Conservation (phyloP, 2,113 vertebrate genomes). For the Anolis carolinensis region DNA sequence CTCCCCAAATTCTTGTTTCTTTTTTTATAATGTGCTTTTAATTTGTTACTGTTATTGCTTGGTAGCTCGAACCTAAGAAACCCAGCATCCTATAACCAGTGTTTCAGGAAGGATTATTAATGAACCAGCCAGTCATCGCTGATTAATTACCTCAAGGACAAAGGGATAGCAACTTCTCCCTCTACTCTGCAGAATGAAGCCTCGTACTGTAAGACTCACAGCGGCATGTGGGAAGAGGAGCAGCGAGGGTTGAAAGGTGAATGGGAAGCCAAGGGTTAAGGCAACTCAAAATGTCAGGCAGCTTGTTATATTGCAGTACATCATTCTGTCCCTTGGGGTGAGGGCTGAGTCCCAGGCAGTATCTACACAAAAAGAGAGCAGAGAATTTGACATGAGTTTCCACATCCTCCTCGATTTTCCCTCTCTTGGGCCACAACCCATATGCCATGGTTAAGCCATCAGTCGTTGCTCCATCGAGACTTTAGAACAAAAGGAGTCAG, state of each 20-base stretch:
- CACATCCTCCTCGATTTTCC: slow-evolving; percentile 58
- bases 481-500: slow-evolving; percentile 52
- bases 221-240: slow-evolving; percentile 22
- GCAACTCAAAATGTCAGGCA: slow-evolving; percentile 71
- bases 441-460: slow-evolving; percentile 63
- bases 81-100: slow-evolving; percentile 10
- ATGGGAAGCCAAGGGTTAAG: slow-evolving; percentile 61
- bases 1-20: neutral
- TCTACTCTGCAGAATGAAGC: slow-evolving; percentile 22
- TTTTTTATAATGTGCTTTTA: neutral
- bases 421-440: slow-evolving; percentile 64
- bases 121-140: slow-evolving; percentile 54
- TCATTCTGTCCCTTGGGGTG: slow-evolving; percentile 71
- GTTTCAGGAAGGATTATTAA: slow-evolving; percentile 59
- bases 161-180: slow-evolving; percentile 62
- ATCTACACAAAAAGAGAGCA: slow-evolving; percentile 56
- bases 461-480: slow-evolving; percentile 55
- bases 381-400: slow-evolving; percentile 66
- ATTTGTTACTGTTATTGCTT: neutral
- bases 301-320: slow-evolving; percentile 74
- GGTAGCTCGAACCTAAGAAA: neutral
- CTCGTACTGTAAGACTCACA: neutral
- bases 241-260: slow-evolving; percentile 52
- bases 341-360: slow-evolving; percentile 48
- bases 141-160: slow-evolving; percentile 82